These are phyloP conservation scores for Myrmecobius fasciatus DNA, from an alignment of 2,113 vertebrate genomes.

Conservation along the genomic window DNA sequence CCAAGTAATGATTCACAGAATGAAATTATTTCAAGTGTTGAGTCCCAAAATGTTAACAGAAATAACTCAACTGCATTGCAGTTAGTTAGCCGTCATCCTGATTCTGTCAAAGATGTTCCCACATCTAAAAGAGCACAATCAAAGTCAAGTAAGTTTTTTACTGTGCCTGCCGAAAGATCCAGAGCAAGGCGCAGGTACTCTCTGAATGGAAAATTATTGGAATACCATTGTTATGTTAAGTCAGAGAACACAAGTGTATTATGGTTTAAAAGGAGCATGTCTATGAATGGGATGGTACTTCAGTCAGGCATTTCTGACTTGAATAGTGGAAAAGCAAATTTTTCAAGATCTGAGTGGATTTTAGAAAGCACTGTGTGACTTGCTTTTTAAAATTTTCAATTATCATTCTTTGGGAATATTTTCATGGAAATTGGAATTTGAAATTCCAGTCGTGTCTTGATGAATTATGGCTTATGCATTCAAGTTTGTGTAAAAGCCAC, in stretches of 20 bases:
- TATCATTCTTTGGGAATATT: constrained; percentile 76
- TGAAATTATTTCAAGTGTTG: constrained; percentile 84
- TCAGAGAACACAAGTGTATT: constrained; percentile 81
- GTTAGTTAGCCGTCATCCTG: constrained; percentile 73
- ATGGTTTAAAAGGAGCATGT: constrained; percentile 92
- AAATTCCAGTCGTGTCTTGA: constrained; percentile 82
- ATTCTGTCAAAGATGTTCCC: constrained; percentile 82
- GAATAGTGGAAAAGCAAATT: constrained; percentile 85
- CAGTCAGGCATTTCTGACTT: constrained; percentile 81
- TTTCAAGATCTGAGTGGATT: constrained; percentile 94
- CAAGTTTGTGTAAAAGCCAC: constrained; percentile 69
- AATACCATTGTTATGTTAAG: constrained; percentile 82
- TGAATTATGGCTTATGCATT: constrained; percentile 81
- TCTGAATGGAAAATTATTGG: constrained; percentile 88
- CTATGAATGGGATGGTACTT: constrained; percentile 92
- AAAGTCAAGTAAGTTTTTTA: constrained; percentile 93
- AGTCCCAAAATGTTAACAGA: constrained; percentile 95
- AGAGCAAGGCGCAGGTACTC: constrained; percentile 91
- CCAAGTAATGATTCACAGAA: constrained; percentile 78
- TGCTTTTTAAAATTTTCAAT: constrained; percentile 69
- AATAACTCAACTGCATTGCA: constrained; percentile 96
- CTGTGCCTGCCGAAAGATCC: constrained; percentile 89
- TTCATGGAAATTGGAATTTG: constrained; percentile 79
- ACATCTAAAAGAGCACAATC: constrained; percentile 87
- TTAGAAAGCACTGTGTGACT: constrained; percentile 95